Percentiles rank a stretch among this genome's conserved stretches.
Conservation (phyloP, 2,888 invertebrate species). For the Drosophila suboccidentalis region DNA sequence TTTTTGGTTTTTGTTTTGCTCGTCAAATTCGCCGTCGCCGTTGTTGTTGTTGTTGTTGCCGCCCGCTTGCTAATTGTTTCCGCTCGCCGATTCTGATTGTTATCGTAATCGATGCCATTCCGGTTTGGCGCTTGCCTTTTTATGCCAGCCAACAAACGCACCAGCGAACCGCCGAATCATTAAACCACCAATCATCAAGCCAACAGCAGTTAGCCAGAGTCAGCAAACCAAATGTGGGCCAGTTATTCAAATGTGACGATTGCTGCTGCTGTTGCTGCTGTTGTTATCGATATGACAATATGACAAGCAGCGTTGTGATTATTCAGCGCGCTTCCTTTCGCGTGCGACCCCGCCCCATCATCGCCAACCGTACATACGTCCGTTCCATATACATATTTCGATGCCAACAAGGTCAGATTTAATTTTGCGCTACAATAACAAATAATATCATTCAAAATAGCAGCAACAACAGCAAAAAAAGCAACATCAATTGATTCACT, state of each 20-base stretch:
- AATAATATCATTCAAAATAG: conserved; percentile 39
- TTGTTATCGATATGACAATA: conserved; percentile 63
- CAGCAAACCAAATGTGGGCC: conserved; percentile 59
- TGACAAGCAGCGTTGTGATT: conserved; percentile 57
- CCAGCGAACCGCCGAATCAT: background rate
- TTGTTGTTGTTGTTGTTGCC: background rate
- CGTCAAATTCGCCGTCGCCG: conserved; percentile 61
- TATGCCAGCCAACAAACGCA: conserved; percentile 54
- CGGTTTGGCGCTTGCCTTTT: conserved; percentile 70
- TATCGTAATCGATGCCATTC: conserved; percentile 73
- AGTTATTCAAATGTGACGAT: conserved; percentile 46
- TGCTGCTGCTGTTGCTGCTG: conserved; percentile 14
- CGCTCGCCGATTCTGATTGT: conserved; percentile 66
- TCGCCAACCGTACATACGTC: conserved; percentile 11
- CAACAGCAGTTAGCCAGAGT: conserved; percentile 22
- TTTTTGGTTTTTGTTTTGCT: conserved; percentile 75
- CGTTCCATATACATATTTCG: conserved; percentile 54
- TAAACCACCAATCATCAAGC: conserved; percentile 27
- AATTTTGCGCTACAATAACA: conserved; percentile 58
- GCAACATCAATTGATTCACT: background rate
- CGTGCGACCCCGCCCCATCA: conserved; percentile 49
- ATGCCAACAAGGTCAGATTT: conserved; percentile 78
- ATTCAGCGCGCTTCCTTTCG: conserved; percentile 78
- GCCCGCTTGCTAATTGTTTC: conserved; percentile 74
- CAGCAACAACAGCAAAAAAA: conserved; percentile 5